A percentile compares a stretch with the other conserved stretches of the same genome.
Evolutionary conservation across 2,797 vertebrate species (phyloP).

Genomic region (Gambelia wislizenii): DNA sequence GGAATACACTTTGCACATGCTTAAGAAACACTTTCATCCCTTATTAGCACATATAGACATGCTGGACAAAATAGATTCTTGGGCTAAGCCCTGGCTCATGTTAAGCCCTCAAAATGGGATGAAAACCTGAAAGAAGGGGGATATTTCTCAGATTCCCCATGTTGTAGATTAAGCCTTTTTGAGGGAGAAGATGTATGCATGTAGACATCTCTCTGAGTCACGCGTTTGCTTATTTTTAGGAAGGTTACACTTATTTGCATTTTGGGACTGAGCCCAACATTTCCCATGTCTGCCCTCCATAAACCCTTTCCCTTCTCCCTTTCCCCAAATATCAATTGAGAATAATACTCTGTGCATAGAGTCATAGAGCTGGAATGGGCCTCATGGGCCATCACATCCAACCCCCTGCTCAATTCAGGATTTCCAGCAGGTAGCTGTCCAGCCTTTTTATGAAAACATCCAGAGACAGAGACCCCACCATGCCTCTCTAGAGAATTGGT

Average conservation of each 20-base stretch:
- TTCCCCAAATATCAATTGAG: too few species aligned
- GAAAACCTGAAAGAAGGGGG: neutral
- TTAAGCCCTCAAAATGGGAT: neutral
- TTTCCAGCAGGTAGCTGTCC: too few species aligned
- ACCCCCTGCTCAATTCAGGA: too few species aligned
- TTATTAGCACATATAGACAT: neutral
- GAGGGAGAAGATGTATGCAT: neutral
- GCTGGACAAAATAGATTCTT: neutral
- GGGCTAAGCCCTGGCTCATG: neutral
- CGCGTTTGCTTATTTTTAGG: neutral
- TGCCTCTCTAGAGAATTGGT: too few species aligned
- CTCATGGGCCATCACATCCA: too few species aligned
- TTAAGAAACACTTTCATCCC: neutral
- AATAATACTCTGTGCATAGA: too few species aligned
- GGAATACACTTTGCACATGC: neutral
- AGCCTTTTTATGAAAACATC: too few species aligned
- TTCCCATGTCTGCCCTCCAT: neutral
- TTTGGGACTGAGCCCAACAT: neutral
- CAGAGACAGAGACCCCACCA: too few species aligned
- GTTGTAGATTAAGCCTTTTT: neutral
- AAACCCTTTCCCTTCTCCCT: neutral
- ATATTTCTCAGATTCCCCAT: neutral
- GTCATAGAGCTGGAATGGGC: too few species aligned
- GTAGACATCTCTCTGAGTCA: neutral
- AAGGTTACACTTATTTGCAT: neutral